Conservation (phyloP, 2,888 invertebrate species). For the Rhagonycha fulva region DNA sequence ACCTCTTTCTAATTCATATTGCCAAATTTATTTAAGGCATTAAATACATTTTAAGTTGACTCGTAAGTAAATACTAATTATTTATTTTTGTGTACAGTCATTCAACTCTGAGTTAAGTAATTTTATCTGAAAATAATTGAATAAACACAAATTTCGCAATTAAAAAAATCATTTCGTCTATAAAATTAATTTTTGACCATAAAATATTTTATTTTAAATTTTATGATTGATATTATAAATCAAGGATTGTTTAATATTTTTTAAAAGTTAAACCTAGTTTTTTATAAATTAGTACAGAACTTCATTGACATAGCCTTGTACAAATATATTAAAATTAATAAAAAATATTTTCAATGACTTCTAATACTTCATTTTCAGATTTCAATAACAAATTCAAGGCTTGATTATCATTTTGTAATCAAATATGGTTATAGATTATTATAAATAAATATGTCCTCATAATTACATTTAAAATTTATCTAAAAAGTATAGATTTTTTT, state of each 20-base stretch:
- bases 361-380: background rate
- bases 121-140: background rate
- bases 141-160: background rate
- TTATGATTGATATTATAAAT: background rate
- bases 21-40: no score
- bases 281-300: no score
- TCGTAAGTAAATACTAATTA: background rate
- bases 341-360: background rate
- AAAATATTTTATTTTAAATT: background rate
- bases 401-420: background rate
- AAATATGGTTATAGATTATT: no score
- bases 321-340: background rate
- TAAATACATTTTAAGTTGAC: no score
- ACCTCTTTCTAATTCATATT: no score
- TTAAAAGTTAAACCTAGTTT: background rate
- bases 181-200: background rate
- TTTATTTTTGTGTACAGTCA: background rate
- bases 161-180: background rate
- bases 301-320: no score
- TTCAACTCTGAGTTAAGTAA: background rate
- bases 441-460: no score
- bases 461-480: no score
- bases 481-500: no score
- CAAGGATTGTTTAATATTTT: background rate
- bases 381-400: background rate